These are phyloP conservation scores for Chrysodeixis includens DNA, from an alignment of 2,888 invertebrate species.

Conservation along the genomic window DNA sequence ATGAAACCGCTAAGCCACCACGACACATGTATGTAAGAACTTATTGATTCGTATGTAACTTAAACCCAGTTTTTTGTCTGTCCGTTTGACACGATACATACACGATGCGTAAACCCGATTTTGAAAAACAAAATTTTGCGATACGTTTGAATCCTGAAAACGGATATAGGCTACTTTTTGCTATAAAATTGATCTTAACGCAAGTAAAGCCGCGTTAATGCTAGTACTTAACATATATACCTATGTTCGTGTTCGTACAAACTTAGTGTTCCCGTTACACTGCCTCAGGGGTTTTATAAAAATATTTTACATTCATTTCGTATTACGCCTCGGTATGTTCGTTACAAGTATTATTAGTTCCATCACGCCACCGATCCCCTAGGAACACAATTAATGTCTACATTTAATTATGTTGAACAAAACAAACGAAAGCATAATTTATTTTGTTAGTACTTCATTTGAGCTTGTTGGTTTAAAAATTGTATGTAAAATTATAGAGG, in stretches of 20 bases:
- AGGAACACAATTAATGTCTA: constrained; percentile 10
- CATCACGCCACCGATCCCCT: constrained; percentile 38
- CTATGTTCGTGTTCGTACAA: constrained; percentile 35
- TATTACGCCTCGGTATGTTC: constrained; percentile 25
- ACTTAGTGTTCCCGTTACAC: constrained; percentile 23
- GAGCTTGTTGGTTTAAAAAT: background rate
- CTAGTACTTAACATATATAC: background rate
- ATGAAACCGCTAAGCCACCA: no score
- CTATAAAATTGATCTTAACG: no score
- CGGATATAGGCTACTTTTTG: no score
- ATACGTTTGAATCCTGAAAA: no score
- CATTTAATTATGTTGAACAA: constrained; percentile 1
- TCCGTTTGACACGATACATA: no score
- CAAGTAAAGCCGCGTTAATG: no score
- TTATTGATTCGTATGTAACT: no score
- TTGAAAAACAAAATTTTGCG: no score
- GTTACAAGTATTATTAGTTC: constrained; percentile 38
- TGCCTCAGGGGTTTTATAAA: constrained; percentile 34
- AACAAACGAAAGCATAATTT: background rate
- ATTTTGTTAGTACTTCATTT: background rate
- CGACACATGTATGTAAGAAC: no score
- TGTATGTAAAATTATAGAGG: no score
- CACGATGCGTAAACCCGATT: no score
- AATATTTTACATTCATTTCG: constrained; percentile 30
- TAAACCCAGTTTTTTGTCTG: no score